Conservation (phyloP, 2,888 invertebrate species). For the Rhaphigaster nebulosa region DNA sequence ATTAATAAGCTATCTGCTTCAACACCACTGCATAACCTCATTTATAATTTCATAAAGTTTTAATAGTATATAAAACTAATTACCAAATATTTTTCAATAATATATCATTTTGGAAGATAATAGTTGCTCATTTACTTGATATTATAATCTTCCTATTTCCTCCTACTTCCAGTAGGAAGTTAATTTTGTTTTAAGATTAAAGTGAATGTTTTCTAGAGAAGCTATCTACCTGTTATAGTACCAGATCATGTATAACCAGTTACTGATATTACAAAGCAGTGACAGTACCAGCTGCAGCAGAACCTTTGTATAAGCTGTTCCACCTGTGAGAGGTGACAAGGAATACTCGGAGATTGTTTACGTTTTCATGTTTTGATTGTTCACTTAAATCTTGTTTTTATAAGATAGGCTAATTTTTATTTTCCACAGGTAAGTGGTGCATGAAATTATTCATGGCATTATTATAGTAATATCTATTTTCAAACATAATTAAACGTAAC, state of each 20-base stretch:
- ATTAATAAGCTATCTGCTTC: no score
- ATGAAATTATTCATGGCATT: neutral
- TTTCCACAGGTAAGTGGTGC: neutral
- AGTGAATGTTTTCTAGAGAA: no score
- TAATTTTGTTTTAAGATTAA: no score
- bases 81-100: no score
- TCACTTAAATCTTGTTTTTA: neutral
- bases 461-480: neutral
- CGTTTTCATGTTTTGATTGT: neutral
- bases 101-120: no score
- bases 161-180: no score
- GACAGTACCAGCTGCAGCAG: neutral
- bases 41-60: no score
- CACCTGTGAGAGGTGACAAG: neutral
- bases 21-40: no score
- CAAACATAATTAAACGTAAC: neutral
- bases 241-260: neutral
- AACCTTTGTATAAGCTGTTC: neutral
- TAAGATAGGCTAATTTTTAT: neutral
- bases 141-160: no score
- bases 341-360: neutral
- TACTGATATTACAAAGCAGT: neutral
- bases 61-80: no score
- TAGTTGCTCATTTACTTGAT: no score
- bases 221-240: no score